These are phyloP conservation scores for Onthophagus taurus DNA, from an alignment of 1,140 invertebrate species.

Conservation along the genomic window DNA sequence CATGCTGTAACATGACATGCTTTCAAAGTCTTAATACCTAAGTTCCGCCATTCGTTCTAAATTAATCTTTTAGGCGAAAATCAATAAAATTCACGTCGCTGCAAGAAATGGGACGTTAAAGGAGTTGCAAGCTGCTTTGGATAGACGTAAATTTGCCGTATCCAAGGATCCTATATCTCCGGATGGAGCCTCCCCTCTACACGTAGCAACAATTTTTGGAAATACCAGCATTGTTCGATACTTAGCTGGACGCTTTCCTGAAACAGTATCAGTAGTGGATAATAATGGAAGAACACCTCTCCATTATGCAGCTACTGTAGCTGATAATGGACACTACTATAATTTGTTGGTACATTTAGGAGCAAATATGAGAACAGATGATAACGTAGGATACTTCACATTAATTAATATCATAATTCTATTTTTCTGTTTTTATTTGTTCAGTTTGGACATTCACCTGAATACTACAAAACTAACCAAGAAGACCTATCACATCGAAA, in stretches of 20 bases:
- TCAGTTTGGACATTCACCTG: slow-evolving; percentile 63
- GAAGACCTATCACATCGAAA: slow-evolving; percentile 58
- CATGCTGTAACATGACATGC: too few species aligned
- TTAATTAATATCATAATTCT: too few species aligned
- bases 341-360: slow-evolving; percentile 76
- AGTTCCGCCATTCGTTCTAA: too few species aligned
- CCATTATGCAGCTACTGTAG: slow-evolving; percentile 78
- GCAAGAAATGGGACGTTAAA: slow-evolving; percentile 76
- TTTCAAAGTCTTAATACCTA: too few species aligned
- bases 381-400: slow-evolving; percentile 82
- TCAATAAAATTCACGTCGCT: slow-evolving; percentile 75
- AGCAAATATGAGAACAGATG: slow-evolving; percentile 68
- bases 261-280: slow-evolving; percentile 66
- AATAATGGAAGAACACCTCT: slow-evolving; percentile 77
- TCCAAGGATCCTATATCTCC: slow-evolving; percentile 70
- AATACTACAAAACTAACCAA: slow-evolving; percentile 62
- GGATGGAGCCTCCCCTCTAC: slow-evolving; percentile 83
- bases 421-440: slow-evolving; percentile 21
- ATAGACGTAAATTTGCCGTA: slow-evolving; percentile 83
- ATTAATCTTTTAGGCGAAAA: slow-evolving; percentile 79
- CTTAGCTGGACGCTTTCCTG: slow-evolving; percentile 70
- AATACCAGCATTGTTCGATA: slow-evolving; percentile 56
- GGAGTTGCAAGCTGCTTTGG: slow-evolving; percentile 75
- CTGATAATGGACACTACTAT: slow-evolving; percentile 82
- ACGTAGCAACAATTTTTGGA: slow-evolving; percentile 81